Evolutionary conservation across 2,113 vertebrate species (phyloP).

Genomic region (Amazona vittata): DNA sequence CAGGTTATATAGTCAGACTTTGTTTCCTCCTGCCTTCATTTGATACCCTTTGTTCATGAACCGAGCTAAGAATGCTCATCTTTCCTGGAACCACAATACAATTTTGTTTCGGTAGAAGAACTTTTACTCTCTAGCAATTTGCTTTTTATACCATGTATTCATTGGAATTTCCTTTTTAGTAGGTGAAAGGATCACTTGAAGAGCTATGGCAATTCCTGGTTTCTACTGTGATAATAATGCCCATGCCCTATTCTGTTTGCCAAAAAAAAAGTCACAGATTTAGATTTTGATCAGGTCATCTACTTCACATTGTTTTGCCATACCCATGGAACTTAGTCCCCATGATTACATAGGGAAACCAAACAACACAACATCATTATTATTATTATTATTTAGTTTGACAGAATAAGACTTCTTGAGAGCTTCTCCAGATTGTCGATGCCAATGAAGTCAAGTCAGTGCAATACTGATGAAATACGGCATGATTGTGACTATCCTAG

Average conservation of each 20-base stretch:
- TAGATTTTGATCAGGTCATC: not conserved
- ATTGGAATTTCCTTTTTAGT: not conserved
- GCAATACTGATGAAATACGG: not conserved
- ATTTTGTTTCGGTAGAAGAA: not conserved
- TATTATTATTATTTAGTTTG: not conserved
- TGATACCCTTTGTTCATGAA: conserved; percentile 11
- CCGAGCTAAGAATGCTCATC: not conserved
- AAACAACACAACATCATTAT: not conserved
- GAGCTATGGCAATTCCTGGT: not conserved
- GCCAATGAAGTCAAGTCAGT: not conserved
- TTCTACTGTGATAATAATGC: not conserved
- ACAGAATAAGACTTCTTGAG: not conserved
- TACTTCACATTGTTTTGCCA: not conserved
- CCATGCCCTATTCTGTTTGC: not conserved
- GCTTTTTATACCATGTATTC: not conserved
- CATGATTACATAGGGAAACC: not conserved
- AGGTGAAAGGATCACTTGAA: not conserved
- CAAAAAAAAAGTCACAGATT: not conserved
- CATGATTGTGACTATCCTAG: not conserved
- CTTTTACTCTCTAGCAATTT: not conserved
- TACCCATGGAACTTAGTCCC: not conserved
- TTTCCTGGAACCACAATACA: not conserved
- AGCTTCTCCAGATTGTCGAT: not conserved
- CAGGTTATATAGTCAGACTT: not conserved
- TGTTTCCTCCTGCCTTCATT: conserved; percentile 44